Conservation (phyloP, 2,113 vertebrate species). For the Pontoporia blainvillei region DNA sequence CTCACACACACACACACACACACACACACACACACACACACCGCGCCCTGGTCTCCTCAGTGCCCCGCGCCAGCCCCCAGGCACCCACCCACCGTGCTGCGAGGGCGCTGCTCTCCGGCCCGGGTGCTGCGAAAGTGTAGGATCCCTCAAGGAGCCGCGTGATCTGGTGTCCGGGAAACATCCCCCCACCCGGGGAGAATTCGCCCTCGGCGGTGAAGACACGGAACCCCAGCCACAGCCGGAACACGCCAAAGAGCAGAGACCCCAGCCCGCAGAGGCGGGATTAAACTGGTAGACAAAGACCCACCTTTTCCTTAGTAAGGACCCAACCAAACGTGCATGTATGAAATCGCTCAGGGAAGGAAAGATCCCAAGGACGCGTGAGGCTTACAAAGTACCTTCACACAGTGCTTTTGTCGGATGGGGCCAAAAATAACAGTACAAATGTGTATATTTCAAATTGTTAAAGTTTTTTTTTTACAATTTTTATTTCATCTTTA, state of each 20-base stretch:
- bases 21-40: neutral
- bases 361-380: neutral
- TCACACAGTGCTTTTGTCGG: neutral
- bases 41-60: neutral
- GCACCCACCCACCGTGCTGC: no score
- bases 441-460: neutral
- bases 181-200: fast-evolving
- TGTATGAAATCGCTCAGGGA: neutral
- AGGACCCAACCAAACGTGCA: neutral
- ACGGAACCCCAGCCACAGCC: neutral
- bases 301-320: neutral
- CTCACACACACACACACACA: neutral
- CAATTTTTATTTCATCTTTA: neutral
- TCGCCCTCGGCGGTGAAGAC: neutral
- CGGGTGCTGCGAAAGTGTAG: neutral
- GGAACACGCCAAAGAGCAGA: neutral
- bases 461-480: neutral
- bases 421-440: neutral
- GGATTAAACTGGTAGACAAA: neutral
- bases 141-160: no score
- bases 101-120: fast-evolving
- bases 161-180: neutral
- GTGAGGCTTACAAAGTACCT: neutral
- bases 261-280: neutral
- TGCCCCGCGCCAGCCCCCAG: fast-evolving